Percentiles rank a stretch among this genome's conserved stretches.
Conservation (phyloP, 2,888 invertebrate species). For the Fabriciana adippe region DNA sequence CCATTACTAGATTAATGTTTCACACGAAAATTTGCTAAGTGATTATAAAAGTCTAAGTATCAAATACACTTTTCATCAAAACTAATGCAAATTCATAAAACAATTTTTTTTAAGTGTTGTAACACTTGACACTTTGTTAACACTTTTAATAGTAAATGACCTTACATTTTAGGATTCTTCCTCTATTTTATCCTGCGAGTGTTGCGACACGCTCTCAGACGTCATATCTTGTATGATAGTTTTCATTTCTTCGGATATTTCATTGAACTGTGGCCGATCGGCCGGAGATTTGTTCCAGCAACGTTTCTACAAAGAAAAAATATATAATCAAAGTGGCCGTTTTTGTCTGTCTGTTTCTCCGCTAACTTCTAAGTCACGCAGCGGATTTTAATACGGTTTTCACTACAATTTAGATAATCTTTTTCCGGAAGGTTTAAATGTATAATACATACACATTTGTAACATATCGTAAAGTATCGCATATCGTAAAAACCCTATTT, state of each 20-base stretch:
- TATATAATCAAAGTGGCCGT: too few relatives aligned
- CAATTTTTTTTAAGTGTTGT: not conserved
- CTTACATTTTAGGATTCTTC: constrained; percentile 28
- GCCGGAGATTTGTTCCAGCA: constrained; percentile 87
- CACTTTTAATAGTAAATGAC: not conserved
- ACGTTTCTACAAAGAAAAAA: constrained; percentile 65
- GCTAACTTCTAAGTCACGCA: too few relatives aligned
- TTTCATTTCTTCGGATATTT: constrained; percentile 72
- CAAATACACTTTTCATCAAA: not conserved
- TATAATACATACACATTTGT: too few relatives aligned
- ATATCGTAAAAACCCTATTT: too few relatives aligned
- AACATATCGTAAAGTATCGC: too few relatives aligned
- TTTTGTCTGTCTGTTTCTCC: too few relatives aligned
- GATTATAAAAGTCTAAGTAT: too few relatives aligned
- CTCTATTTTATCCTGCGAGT: constrained; percentile 42
- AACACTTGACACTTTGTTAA: not conserved
- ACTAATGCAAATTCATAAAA: not conserved
- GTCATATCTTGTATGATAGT: constrained; percentile 58
- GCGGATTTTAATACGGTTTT: too few relatives aligned
- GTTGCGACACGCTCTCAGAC: constrained; percentile 54
- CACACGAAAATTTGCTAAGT: too few relatives aligned
- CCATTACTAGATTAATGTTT: too few relatives aligned
- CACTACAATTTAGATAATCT: too few relatives aligned
- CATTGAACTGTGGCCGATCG: constrained; percentile 86
- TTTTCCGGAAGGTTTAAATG: too few relatives aligned